Percentiles rank a stretch among this genome's conserved stretches.
Evolutionary conservation across 2,888 invertebrate species (phyloP).

Genomic region (Carcina quercana): DNA sequence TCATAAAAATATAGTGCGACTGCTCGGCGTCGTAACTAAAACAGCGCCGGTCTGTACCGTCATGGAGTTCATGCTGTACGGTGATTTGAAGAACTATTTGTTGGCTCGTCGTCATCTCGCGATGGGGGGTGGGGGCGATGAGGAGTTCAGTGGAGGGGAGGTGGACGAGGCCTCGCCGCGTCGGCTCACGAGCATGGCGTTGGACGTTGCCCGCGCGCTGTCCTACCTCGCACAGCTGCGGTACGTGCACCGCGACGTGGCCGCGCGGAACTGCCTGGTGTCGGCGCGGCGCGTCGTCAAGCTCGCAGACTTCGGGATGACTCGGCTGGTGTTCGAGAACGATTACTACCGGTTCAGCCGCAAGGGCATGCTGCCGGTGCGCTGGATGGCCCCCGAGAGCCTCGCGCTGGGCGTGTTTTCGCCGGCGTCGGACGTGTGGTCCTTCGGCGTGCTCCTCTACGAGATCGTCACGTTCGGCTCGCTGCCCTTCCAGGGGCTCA

Average conservation of each 20-base stretch:
- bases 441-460: constrained; percentile 89
- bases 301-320: constrained; percentile 94
- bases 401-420: constrained; percentile 88
- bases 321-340: constrained; percentile 88
- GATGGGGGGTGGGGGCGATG: constrained; percentile 79
- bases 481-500: constrained; percentile 91
- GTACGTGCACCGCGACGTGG: constrained; percentile 93
- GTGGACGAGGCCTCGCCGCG: constrained; percentile 86
- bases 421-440: constrained; percentile 92
- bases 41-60: constrained; percentile 91
- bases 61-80: constrained; percentile 96
- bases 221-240: constrained; percentile 88
- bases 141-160: constrained; percentile 78
- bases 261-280: constrained; percentile 85
- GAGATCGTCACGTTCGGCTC: constrained; percentile 94
- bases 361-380: constrained; percentile 89
- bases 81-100: constrained; percentile 92
- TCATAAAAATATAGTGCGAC: constrained; percentile 89
- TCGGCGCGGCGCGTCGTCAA: constrained; percentile 83
- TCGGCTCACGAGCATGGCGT: constrained; percentile 89
- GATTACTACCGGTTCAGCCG: constrained; percentile 93
- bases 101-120: constrained; percentile 89
- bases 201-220: constrained; percentile 89
- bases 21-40: constrained; percentile 90
- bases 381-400: constrained; percentile 96